Percentiles rank a stretch among this genome's conserved stretches.
These are phyloP conservation scores for Streblospio benedicti DNA, from an alignment of 1,140 invertebrate genomes.

Conservation along the genomic window DNA sequence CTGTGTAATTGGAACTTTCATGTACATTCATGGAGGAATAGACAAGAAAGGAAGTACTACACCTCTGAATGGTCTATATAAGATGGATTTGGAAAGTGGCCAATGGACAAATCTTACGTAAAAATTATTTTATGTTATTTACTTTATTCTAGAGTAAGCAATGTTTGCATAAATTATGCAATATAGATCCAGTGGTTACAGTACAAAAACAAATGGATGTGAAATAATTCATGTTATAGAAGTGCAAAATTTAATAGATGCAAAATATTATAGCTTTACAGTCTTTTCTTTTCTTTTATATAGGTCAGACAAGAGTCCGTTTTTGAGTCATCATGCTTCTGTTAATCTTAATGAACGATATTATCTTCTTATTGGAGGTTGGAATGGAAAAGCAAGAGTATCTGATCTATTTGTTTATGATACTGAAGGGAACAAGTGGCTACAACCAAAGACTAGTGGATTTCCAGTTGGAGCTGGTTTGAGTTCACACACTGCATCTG, in stretches of 20 bases:
- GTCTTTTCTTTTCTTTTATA: too few relatives aligned
- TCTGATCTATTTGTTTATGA: conserved; percentile 33
- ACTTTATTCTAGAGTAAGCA: not conserved
- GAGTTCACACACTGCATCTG: conserved; percentile 39
- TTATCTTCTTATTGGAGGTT: conserved; percentile 42
- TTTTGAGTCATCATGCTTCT: conserved; percentile 39
- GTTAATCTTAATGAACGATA: conserved; percentile 33
- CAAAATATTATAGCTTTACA: too few relatives aligned
- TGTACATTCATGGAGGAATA: conserved; percentile 42
- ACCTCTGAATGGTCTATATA: conserved; percentile 32
- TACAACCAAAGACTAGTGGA: conserved; percentile 22
- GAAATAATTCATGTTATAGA: not conserved
- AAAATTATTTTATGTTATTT: too few relatives aligned
- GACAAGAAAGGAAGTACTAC: conserved; percentile 21
- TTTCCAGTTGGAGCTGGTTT: conserved; percentile 41
- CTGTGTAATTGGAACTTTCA: conserved; percentile 21
- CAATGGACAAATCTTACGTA: too few relatives aligned
- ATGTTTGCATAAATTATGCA: not conserved
- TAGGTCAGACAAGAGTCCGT: conserved; percentile 34
- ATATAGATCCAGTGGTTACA: not conserved
- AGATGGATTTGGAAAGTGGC: conserved; percentile 21
- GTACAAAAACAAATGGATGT: not conserved
- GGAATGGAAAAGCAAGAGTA: conserved; percentile 36
- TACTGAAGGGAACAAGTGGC: conserved; percentile 30
- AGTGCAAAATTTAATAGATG: conserved; percentile 25